These are phyloP conservation scores for Stramonita haemastoma DNA, from an alignment of 2,888 invertebrate genomes.

Conservation along the genomic window DNA sequence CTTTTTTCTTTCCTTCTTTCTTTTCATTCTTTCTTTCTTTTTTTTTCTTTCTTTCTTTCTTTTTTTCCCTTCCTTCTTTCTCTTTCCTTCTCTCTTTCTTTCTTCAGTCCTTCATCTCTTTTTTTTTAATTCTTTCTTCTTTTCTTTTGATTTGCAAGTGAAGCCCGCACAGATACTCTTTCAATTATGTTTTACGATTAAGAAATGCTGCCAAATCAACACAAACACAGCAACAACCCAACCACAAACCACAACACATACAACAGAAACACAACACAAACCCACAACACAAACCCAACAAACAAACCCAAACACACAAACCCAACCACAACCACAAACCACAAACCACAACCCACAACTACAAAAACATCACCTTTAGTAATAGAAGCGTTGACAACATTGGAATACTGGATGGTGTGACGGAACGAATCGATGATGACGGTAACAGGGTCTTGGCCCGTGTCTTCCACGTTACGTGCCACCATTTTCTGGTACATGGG, in stretches of 20 bases:
- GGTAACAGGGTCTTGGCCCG: background rate
- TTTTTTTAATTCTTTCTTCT: too few species aligned
- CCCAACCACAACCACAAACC: background rate
- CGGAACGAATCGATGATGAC: constrained; percentile 40
- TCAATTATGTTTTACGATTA: too few species aligned
- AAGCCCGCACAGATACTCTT: too few species aligned
- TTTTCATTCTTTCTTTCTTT: too few species aligned
- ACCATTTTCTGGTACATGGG: constrained; percentile 44
- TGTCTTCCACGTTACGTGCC: constrained; percentile 16
- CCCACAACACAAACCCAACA: background rate
- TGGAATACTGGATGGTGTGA: constrained; percentile 32
- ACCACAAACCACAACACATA: background rate
- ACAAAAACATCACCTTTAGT: constrained; percentile 8
- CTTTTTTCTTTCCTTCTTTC: too few species aligned
- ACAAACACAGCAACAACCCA: background rate
- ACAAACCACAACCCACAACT: background rate
- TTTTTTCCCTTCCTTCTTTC: too few species aligned
- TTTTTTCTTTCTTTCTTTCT: too few species aligned
- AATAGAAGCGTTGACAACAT: constrained; percentile 30
- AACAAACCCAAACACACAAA: background rate
- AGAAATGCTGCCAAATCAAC: background rate
- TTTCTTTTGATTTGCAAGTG: too few species aligned
- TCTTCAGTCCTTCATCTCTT: too few species aligned
- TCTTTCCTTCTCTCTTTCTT: too few species aligned
- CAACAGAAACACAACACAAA: background rate